Evolutionary conservation across 2,113 vertebrate species (phyloP).

Genomic region (Morphnarchus princeps): DNA sequence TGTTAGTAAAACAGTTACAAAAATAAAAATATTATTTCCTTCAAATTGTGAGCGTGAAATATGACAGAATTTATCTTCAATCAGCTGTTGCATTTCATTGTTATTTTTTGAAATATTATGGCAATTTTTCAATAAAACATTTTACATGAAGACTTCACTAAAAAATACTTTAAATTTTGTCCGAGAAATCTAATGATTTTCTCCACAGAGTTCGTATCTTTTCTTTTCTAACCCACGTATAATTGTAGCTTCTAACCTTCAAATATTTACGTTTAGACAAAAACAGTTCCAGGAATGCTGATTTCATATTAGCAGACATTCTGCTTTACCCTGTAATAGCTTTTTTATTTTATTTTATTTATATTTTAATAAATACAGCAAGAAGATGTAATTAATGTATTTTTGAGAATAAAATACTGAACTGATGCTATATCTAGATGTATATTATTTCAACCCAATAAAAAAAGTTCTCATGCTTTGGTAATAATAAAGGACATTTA

Average conservation of each 20-base stretch:
- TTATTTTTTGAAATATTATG: conserved; percentile 59
- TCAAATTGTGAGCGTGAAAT: conserved; percentile 7
- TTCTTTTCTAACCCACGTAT: conserved; percentile 45
- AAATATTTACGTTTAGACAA: conserved; percentile 55
- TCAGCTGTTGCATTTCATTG: conserved; percentile 40
- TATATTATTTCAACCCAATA: neutral
- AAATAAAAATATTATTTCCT: neutral
- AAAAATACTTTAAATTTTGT: conserved; percentile 52
- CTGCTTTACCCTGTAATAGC: neutral
- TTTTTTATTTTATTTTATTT: neutral
- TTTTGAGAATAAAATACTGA: neutral
- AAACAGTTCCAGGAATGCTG: neutral
- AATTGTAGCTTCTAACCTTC: conserved; percentile 39
- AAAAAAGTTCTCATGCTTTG: neutral
- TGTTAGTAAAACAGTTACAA: neutral
- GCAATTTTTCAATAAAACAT: conserved; percentile 61
- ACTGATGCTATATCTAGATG: neutral
- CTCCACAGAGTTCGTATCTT: neutral
- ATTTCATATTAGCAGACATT: conserved; percentile 39
- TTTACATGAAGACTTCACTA: conserved; percentile 46
- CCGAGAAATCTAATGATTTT: conserved; percentile 39
- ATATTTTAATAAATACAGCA: neutral
- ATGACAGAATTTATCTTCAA: conserved; percentile 33
- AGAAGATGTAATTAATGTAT: neutral
- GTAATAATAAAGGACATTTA: neutral